phyloP scores from a whole-genome alignment of 2,888 invertebrate species.

The Agelastica alni region DNA sequence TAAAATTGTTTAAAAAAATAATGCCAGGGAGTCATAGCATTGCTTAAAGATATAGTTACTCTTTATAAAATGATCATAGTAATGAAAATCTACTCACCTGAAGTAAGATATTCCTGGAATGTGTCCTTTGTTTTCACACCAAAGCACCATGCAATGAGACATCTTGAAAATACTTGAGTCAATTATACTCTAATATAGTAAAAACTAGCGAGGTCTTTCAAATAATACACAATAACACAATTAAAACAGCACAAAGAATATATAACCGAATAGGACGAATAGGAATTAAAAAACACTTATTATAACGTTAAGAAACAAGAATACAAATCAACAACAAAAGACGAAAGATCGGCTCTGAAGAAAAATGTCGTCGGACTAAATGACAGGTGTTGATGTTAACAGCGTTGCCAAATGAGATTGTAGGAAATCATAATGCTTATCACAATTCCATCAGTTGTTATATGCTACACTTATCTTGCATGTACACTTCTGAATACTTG shows the following conservation, averaged over 20 bases:
- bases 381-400: too few relatives aligned
- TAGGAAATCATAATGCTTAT: too few relatives aligned
- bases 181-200: neutral
- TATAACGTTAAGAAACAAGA: neutral
- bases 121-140: conserved; percentile 1
- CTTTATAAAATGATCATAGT: neutral
- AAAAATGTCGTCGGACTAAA: too few relatives aligned
- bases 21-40: neutral
- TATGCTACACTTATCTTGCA: too few relatives aligned
- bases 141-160: conserved; percentile 7
- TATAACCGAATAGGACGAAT: neutral
- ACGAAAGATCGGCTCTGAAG: too few relatives aligned
- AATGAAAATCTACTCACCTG: conserved; percentile 5
- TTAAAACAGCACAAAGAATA: neutral
- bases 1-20: neutral
- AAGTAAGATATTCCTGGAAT: too few relatives aligned
- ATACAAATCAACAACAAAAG: too few relatives aligned
- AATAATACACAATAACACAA: neutral
- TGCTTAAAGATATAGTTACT: neutral
- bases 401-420: too few relatives aligned
- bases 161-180: conserved; percentile 8
- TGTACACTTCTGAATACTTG: too few relatives aligned
- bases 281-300: neutral
- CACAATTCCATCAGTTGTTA: too few relatives aligned
- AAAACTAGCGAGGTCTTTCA: neutral